These are phyloP conservation scores for Priocnemis perturbator DNA, from an alignment of 2,888 invertebrate genomes.

Conservation along the genomic window DNA sequence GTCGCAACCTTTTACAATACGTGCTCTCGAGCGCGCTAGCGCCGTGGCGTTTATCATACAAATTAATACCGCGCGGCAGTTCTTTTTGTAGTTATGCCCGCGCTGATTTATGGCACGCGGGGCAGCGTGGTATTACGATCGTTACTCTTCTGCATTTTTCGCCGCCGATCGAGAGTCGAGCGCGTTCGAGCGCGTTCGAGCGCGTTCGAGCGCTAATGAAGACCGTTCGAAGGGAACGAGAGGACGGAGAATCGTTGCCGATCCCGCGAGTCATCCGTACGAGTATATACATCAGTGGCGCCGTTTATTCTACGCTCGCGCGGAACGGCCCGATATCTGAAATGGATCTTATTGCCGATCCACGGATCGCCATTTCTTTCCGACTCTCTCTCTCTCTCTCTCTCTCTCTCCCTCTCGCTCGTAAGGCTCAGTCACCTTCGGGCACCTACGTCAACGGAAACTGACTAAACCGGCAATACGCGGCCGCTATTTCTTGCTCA, in stretches of 20 bases:
- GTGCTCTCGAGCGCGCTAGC: constrained; percentile 20
- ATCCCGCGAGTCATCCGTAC: too few species aligned
- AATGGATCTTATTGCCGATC: too few species aligned
- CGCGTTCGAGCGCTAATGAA: neutral
- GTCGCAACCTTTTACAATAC: constrained; percentile 52
- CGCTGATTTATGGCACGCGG: constrained; percentile 44
- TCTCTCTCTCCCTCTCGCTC: neutral
- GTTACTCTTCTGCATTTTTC: constrained; percentile 9
- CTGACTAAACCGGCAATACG: too few species aligned
- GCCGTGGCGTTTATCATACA: constrained; percentile 41
- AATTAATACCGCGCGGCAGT: constrained; percentile 46
- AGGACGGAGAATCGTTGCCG: too few species aligned
- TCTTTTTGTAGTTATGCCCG: constrained; percentile 29
- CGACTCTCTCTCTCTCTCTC: neutral
- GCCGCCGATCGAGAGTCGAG: constrained; percentile 5
- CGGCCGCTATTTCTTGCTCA: too few species aligned
- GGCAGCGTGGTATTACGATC: neutral
- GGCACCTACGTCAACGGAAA: neutral
- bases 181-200: neutral
- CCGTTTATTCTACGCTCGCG: too few species aligned
- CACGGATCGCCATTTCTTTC: too few species aligned
- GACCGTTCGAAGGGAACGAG: too few species aligned
- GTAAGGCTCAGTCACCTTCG: neutral
- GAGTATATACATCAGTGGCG: too few species aligned
- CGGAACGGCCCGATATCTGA: too few species aligned